Evolutionary conservation across 2,797 vertebrate genomes (phyloP), one percentile per base, ranked within the genome.

Genomic region (Coendou prehensilis): DNA sequence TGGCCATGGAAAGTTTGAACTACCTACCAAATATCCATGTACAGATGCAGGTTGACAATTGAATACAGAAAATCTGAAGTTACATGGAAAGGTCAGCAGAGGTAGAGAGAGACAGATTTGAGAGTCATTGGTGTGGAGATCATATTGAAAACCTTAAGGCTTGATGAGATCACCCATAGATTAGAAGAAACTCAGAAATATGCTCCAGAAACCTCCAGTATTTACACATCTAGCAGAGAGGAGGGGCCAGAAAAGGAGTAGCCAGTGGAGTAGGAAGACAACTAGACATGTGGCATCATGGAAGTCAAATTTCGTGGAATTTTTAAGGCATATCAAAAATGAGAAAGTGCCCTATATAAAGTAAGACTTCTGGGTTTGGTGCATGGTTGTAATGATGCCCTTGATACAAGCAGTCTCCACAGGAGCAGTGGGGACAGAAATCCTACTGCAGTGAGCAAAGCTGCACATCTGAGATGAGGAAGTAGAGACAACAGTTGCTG

Each of bases 291-390:
- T 73, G 20, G 45, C 33, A 75, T 54, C 45, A 2, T n/a, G 54
- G 45, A 83, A 78, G 13, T 79, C 30, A 47, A 78, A 67, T 50
- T n/a, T 54, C 64, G 45, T 82, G 10, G 63, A 22, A 41, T 76
- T 87, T 76, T 95, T 22, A 96, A 92, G 41, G 5, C 23, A 45
- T 67, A 75, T 63, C 14, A 80, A 93, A 75, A 89, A 47, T 45
- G 15, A 94, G 59, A 6, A 61, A 14, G 7, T 47, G 20, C 26
- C 18, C 61, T 23, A 37, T 52, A 57, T 45, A 18, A 83, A 61
- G 2, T 28, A 69, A 96, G 9, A 75, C 33, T 57, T 69, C 14
- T 59, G 41, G 14, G 26, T 45, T 87, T 87, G 87, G 73, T 41
- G 89, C 59, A 22, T 71, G 26, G 17, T 59, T 64, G 41, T 41